Evolutionary conservation across 2,113 vertebrate genomes (phyloP).

Genomic region (Lophotis ruficrista): DNA sequence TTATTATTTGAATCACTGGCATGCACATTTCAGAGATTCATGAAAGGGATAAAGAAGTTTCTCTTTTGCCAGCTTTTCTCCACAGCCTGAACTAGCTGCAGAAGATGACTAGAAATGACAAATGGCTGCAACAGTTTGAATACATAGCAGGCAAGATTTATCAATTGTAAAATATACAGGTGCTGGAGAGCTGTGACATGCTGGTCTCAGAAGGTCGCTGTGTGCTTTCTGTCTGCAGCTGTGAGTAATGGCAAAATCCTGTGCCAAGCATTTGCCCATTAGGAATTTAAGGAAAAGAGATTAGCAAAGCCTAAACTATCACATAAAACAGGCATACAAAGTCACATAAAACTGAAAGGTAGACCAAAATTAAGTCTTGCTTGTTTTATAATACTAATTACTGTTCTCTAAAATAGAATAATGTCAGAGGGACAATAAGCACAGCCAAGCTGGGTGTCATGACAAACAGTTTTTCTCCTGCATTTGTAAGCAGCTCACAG

Average conservation of each 20-base stretch:
- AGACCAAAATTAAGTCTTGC: background rate
- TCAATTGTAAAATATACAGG: slow-evolving; percentile 54
- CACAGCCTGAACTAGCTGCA: slow-evolving; percentile 68
- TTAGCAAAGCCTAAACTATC: background rate
- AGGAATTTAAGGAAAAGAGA: slow-evolving; percentile 8
- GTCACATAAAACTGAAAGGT: slow-evolving; percentile 20
- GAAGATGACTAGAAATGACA: slow-evolving; percentile 64
- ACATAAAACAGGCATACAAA: slow-evolving; percentile 2
- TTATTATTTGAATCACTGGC: slow-evolving; percentile 73
- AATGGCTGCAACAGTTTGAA: slow-evolving; percentile 69
- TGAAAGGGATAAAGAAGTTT: slow-evolving; percentile 48
- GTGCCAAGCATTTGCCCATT: background rate
- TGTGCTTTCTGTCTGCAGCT: slow-evolving; percentile 54
- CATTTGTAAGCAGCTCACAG: background rate
- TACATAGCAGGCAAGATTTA: slow-evolving; percentile 36
- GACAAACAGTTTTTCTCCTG: background rate
- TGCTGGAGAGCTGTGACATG: slow-evolving; percentile 37
- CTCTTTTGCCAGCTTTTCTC: slow-evolving; percentile 34
- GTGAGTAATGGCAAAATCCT: slow-evolving; percentile 44
- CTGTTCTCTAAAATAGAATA: background rate
- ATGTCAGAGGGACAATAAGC: accelerated
- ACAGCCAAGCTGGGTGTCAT: background rate
- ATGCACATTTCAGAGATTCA: slow-evolving; percentile 49
- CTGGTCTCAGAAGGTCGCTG: slow-evolving; percentile 58
- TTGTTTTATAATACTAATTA: background rate